Evolutionary conservation across 2,888 invertebrate genomes (phyloP), one percentile per base, ranked within the genome.

Genomic region (Mylabris sibirica): DNA sequence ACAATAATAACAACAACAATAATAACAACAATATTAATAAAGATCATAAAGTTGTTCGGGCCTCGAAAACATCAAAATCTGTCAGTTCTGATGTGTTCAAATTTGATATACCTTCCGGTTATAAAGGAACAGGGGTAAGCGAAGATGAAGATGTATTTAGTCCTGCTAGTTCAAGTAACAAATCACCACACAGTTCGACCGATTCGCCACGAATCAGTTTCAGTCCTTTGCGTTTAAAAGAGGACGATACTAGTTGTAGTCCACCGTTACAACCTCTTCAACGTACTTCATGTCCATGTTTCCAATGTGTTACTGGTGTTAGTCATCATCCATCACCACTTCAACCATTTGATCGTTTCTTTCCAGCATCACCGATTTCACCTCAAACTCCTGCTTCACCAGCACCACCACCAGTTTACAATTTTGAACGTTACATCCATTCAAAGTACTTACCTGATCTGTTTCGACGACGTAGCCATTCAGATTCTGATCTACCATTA

Each of bases 371-470:
- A 1, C 89, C 89, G 2, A 87, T 88, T 22, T 88, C 89, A 0
- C 89, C 89, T 0, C 81, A 87, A 68, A 86, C 88, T 1, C 87
- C 88, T 0, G 84, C 87, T 35, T 87, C 88, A 3, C 88, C 89
- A 6, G 86, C 88, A 20, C 88, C 88, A 20, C 88, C 88, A 14
- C 84, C 86, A 1, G 86, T 87, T 38, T 88, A 87, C 81, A 89
- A 86, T 78, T 90, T 90, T 84, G 90, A 90, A 82, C 88, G 88
- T 77, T 90, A 90, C 82, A 86, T 90, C 68, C 88, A 89, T 82
- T 87, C 88, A 73, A 89, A 89, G 86, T 90, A 89, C 86, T 87
- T 90, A 82, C 89, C 90, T 6, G 88, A 89, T 77, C 85, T 89
- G 57, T 88, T 88, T 77, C 86, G 89, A 41, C 85, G 88, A 71